Conservation (phyloP, 2,113 vertebrate species). For the Amphiprion ocellaris region DNA sequence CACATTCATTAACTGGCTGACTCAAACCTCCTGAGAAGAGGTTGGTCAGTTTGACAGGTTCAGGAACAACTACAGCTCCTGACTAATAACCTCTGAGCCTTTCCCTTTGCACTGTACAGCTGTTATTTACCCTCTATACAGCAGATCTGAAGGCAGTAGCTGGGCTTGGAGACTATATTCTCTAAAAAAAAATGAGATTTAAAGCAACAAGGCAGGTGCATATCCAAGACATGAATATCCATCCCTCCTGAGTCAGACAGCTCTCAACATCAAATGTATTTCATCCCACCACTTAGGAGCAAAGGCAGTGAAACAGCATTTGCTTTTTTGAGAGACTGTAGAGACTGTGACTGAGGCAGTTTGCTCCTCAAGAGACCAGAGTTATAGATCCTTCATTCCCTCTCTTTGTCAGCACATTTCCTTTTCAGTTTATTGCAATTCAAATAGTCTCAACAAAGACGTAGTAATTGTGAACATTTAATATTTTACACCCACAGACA, state of each 20-base stretch:
- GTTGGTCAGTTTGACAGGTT: too few relatives aligned
- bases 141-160: neutral
- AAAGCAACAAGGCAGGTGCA: neutral
- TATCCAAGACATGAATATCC: neutral
- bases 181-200: conserved; percentile 5
- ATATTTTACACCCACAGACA: neutral
- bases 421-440: neutral
- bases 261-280: conserved; percentile 28
- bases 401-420: conserved; percentile 7
- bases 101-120: neutral
- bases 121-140: neutral
- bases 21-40: neutral
- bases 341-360: neutral
- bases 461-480: conserved; percentile 14
- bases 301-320: neutral
- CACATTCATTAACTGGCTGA: too few relatives aligned
- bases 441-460: neutral
- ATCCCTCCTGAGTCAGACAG: neutral
- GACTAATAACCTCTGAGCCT: neutral
- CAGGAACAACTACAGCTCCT: neutral
- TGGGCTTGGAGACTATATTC: neutral
- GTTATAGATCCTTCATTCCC: conserved; percentile 11
- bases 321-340: neutral
- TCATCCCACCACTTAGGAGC: neutral
- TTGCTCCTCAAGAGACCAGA: neutral